Base-by-base conservation (phyloP, 2,797 vertebrate species). In the Iguana delicatissima region DNA sequence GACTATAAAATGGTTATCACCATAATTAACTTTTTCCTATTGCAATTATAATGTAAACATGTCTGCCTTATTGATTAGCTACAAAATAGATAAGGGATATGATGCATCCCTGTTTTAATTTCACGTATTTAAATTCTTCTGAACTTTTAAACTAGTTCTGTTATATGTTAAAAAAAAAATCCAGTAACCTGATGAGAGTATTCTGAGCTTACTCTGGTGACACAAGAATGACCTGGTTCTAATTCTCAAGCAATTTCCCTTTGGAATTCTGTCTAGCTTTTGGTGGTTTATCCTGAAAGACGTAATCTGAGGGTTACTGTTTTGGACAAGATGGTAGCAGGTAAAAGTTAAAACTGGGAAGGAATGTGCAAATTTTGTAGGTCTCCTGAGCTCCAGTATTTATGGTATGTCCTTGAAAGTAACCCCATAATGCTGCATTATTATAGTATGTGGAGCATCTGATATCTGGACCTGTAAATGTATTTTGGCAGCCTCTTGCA, bases 401-500 rank as follows among this genome's bases (percentile, higher is more conserved):
- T 92, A 42, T 89, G 57, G 35, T 90, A 73, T 59, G 91, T 64
- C 29, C 93, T 29, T 38, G 74, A 24, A 84, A 69, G 52, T 89
- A 88, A 82, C 0, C 0, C 76, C 4, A 62, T 79, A 32, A 4
- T 50, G 90, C 55, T 92, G 89, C 90, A 64, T 86, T 69, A 50
- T 5, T 35, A 0, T 85, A 35, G 22, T 80, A 10, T 22, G 35
- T 20, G 20, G 67, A 13, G 1, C 29, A 69, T 69, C 67, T 8
- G 0, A 0, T 0, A 76, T 92, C 46, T 59, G 87, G 86, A 64
- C 59, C 85, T 94, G 59, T 72, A 0, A 0, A 82, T 50, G 85
- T 84, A n/a, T 90, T 93, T 89, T 90, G 77, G 84, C 91, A 92
- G 76, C n/a, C 92, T 83, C 76, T 91, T 85, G 55, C 64, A 74